Evolutionary conservation across 1,140 invertebrate species (phyloP), one percentile per base, ranked within the genome.

Genomic region (Trinorchestia longiramus): DNA sequence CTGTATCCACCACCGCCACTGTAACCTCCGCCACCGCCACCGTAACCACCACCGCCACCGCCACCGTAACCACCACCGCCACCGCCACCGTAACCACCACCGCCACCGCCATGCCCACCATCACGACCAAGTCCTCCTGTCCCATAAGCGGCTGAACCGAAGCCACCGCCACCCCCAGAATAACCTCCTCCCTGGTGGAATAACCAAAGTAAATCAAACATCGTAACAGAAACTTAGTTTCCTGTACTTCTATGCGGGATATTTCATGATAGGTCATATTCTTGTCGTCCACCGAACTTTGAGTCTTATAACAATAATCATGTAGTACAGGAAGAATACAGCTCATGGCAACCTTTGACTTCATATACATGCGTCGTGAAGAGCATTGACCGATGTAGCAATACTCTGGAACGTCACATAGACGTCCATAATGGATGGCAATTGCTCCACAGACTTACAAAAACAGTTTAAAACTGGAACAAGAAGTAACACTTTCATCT

Each of bases 141-240:
- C 44, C 92, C 92, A 43, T 45, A 94, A 44, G 92, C 92, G 19
- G 92, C 92, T 0, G 92, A 43, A 44, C 92, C 92, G 92, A 19
- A 94, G 43, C 92, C 92, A 11, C 8, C 41, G 17, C 92, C 40
- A 23, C 92, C 92, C 4, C 92, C 92, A 43, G 41, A 47, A 40
- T 43, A 40, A 8, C 43, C 92, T 43, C 92, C 92, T 94, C 92
- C 92, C 92, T 94, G 44, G 43, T 17, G 28, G 47, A 19, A 53
- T 6, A 8, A 19, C 15, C 62, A 77, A 28, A 23, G 28, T 19
- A 77, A 36, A 11, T 23, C 62, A 15, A 77, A 36, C 28, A 23
- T 77, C 62, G 11, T 23, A 77, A 28, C 15, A 77, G 1, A 28
- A 23, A 3, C 36, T 77, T 77, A 19, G n/a, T 77, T 77, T 36